phyloP scores from a whole-genome alignment of 2,888 invertebrate genomes.

The Cataglyphis altisquamis region DNA sequence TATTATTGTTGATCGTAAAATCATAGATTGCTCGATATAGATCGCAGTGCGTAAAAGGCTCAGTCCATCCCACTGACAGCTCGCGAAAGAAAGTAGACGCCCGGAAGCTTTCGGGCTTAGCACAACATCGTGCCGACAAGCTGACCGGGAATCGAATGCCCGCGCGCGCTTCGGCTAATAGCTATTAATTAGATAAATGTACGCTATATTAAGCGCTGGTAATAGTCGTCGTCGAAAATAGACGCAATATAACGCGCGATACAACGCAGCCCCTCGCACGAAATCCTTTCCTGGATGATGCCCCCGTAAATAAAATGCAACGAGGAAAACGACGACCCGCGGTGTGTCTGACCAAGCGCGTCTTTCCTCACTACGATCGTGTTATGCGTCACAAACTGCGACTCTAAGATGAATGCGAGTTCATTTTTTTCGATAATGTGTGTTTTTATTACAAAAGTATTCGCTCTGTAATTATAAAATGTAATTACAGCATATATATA shows the following conservation, averaged over 20 bases:
- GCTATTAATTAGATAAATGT: slow-evolving; percentile 85
- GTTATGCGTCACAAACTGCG: neutral
- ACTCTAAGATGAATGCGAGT: neutral
- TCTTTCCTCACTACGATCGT: neutral
- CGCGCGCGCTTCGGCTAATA: slow-evolving; percentile 76
- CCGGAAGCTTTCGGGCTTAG: slow-evolving; percentile 62
- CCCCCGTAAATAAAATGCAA: slow-evolving; percentile 13
- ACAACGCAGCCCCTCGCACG: slow-evolving; percentile 40
- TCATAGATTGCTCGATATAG: neutral
- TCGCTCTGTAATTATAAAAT: neutral
- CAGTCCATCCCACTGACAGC: slow-evolving; percentile 51
- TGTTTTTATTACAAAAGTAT: neutral
- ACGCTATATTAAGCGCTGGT: slow-evolving; percentile 80
- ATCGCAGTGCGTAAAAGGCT: slow-evolving; percentile 13
- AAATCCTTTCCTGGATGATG: slow-evolving; percentile 3
- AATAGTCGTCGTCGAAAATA: slow-evolving; percentile 82
- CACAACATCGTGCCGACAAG: slow-evolving; percentile 57
- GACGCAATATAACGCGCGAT: slow-evolving; percentile 53
- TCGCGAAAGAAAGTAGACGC: slow-evolving; percentile 41
- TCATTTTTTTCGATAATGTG: neutral
- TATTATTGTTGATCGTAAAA: neutral
- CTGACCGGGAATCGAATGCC: slow-evolving; percentile 43
- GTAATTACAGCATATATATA: neutral
- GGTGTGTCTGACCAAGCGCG: slow-evolving; percentile 17
- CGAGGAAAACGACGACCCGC: neutral